These are phyloP conservation scores for Apostichopus japonicus DNA, from an alignment of 35 echinoderm and acorn worm species.

Conservation along the genomic window DNA sequence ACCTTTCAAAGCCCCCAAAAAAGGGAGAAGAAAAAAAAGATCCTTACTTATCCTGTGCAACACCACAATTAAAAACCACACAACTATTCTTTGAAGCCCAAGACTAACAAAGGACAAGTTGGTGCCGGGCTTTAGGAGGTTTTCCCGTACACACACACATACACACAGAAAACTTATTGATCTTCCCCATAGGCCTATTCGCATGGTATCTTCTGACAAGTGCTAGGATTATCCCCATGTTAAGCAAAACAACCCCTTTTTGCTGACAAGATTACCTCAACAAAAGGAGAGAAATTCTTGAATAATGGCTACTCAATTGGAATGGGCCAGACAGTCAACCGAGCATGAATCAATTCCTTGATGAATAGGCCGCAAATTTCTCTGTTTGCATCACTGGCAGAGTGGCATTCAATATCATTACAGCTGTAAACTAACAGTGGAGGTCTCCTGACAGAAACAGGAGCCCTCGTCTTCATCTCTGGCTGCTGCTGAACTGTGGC, in stretches of 20 bases:
- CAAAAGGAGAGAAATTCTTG: neutral
- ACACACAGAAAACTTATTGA: neutral
- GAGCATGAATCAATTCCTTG: neutral
- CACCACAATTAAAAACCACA: neutral
- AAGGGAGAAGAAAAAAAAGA: neutral
- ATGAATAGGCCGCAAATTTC: neutral
- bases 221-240: neutral
- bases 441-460: slow-evolving; percentile 2
- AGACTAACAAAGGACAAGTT: neutral
- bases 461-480: neutral
- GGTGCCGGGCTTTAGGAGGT: neutral
- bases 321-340: neutral
- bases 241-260: neutral
- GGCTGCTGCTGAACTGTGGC: no score
- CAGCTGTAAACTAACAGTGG: neutral
- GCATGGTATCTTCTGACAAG: neutral
- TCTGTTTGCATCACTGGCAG: neutral
- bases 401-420: neutral
- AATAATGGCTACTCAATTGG: neutral
- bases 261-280: neutral
- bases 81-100: neutral
- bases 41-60: neutral
- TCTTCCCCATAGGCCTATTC: neutral
- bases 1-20: neutral
- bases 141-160: neutral